Conservation (phyloP, 2,113 vertebrate genomes). For the Xerus inauris region DNA sequence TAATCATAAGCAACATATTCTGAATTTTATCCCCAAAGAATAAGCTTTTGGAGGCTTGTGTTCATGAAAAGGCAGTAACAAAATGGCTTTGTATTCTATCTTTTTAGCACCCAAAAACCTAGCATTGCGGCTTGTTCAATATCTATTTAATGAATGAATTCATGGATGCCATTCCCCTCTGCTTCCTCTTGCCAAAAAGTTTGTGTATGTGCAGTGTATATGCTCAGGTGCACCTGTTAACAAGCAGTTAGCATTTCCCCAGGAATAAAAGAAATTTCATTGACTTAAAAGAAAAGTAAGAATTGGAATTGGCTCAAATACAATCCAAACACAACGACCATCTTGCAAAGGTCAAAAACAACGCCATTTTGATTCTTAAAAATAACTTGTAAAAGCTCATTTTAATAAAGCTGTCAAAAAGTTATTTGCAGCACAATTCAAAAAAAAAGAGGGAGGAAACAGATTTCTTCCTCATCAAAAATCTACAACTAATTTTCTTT, state of each 20-base stretch:
- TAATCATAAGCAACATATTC: conserved; percentile 7
- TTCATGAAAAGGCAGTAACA: background rate
- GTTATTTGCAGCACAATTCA: conserved; percentile 30
- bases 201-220: background rate
- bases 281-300: background rate
- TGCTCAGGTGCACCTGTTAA: background rate
- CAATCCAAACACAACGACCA: background rate
- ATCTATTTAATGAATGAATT: background rate
- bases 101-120: conserved; percentile 34
- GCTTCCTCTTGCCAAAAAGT: no score
- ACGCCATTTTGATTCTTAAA: conserved; percentile 13
- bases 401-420: background rate
- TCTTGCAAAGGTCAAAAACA: background rate
- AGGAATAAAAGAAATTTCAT: conserved; percentile 18
- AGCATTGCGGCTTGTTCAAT: background rate
- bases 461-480: background rate
- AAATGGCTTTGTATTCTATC: conserved; percentile 15
- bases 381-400: conserved; percentile 9
- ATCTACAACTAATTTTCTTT: conserved; percentile 33
- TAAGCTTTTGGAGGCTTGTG: background rate
- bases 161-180: background rate
- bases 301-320: conserved; percentile 8
- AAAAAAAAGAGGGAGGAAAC: background rate
- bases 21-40: background rate
- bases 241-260: background rate